Evolutionary conservation across 2,888 invertebrate species (phyloP).

Genomic region (Hypomecis punctinalis): DNA sequence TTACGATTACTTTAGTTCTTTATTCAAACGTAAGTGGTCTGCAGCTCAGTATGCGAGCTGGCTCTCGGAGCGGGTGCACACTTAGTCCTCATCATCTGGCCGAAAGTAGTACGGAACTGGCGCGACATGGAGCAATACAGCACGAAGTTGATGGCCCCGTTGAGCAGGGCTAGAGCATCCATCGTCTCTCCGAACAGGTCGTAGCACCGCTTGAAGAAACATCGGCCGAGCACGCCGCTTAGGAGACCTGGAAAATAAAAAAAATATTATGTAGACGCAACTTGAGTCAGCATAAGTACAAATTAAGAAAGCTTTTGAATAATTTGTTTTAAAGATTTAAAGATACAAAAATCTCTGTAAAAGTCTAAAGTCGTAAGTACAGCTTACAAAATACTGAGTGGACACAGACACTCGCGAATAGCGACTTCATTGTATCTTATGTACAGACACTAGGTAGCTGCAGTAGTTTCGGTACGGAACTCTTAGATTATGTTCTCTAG

Average conservation of each 20-base stretch:
- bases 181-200: slow-evolving; percentile 92
- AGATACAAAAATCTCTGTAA: too few relatives aligned
- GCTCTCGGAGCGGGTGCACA: slow-evolving; percentile 81
- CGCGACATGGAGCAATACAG: slow-evolving; percentile 97
- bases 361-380: too few relatives aligned
- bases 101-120: slow-evolving; percentile 94
- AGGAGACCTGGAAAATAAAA: slow-evolving; percentile 77
- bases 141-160: slow-evolving; percentile 97
- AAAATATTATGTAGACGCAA: neutral
- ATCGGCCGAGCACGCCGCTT: slow-evolving; percentile 87
- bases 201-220: slow-evolving; percentile 93
- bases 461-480: too few relatives aligned
- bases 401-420: too few relatives aligned
- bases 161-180: slow-evolving; percentile 95
- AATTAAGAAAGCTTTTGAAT: too few relatives aligned
- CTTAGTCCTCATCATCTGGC: slow-evolving; percentile 88
- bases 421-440: too few relatives aligned
- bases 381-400: too few relatives aligned
- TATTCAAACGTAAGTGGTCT: slow-evolving; percentile 86
- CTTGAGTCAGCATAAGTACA: too few relatives aligned
- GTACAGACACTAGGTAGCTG: too few relatives aligned
- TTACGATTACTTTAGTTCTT: neutral
- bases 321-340: too few relatives aligned
- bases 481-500: too few relatives aligned
- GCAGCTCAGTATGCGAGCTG: slow-evolving; percentile 85